Evolutionary conservation across 2,888 invertebrate species (phyloP).

Genomic region (Biston stratarius): DNA sequence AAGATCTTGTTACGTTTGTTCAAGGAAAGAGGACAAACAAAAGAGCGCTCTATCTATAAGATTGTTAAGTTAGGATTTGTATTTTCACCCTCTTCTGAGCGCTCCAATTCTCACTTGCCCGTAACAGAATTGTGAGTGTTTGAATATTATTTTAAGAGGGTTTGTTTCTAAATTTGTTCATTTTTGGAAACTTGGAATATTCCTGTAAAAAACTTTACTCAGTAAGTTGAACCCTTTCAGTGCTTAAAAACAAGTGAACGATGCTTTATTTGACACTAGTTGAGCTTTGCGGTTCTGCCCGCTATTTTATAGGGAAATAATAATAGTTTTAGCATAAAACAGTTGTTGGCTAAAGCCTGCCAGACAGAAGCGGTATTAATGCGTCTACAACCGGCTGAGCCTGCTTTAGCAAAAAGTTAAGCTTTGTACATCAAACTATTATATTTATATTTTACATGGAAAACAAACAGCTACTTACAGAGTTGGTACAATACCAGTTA

Average conservation of each 20-base stretch:
- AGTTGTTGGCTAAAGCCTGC: too few species aligned
- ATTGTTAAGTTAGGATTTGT: slow-evolving; percentile 6
- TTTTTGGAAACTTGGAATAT: slow-evolving; percentile 24
- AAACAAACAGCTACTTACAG: too few species aligned
- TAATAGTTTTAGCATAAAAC: not conserved
- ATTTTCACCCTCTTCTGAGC: slow-evolving; percentile 27
- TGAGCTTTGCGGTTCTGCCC: not conserved
- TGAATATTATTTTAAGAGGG: slow-evolving; percentile 30
- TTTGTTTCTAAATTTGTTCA: slow-evolving; percentile 20
- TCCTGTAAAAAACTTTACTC: slow-evolving; percentile 14
- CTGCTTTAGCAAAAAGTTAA: too few species aligned
- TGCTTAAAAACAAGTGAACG: slow-evolving; percentile 7
- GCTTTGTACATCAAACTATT: too few species aligned
- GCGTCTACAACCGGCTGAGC: too few species aligned
- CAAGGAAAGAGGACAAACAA: not conserved
- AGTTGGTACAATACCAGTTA: too few species aligned
- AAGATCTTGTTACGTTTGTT: not conserved
- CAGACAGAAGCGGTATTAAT: too few species aligned
- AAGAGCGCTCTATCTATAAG: slow-evolving; percentile 1
- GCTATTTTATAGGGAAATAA: not conserved
- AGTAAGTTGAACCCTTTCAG: slow-evolving; percentile 17
- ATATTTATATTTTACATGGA: too few species aligned
- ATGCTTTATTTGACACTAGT: slow-evolving; percentile 3
- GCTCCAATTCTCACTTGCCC: slow-evolving; percentile 28
- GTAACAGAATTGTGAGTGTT: slow-evolving; percentile 29